These are phyloP conservation scores for Drosophila tropicalis DNA, from an alignment of 1,140 invertebrate genomes.

Conservation along the genomic window DNA sequence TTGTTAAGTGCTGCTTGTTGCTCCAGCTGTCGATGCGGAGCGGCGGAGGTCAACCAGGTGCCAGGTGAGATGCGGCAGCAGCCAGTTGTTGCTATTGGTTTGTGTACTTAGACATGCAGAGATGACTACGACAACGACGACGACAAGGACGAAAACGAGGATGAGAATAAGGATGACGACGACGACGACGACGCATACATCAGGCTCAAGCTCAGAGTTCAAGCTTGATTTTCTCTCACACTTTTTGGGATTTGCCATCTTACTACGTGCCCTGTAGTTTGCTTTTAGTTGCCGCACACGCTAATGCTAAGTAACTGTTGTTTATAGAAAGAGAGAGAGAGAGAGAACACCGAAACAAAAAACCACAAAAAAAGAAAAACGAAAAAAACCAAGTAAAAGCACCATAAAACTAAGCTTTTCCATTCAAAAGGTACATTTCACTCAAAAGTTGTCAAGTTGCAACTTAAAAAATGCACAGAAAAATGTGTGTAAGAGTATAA, in stretches of 20 bases:
- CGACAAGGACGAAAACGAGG: conserved; percentile 23
- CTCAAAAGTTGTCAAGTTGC: conserved; percentile 56
- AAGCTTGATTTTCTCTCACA: conserved; percentile 26
- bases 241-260: conserved; percentile 68
- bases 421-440: conserved; percentile 53
- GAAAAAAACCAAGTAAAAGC: conserved; percentile 22
- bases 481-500: conserved; percentile 15
- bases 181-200: conserved; percentile 49
- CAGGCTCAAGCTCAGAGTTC: conserved; percentile 35
- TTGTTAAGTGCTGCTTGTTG: conserved; percentile 81
- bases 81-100: conserved; percentile 61
- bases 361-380: conserved; percentile 1
- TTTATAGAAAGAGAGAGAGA: conserved; percentile 52
- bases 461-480: conserved; percentile 27
- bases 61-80: conserved; percentile 46
- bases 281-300: conserved; percentile 69
- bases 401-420: conserved; percentile 49
- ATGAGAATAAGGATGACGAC: conserved; percentile 15
- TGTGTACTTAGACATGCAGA: conserved; percentile 75
- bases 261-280: conserved; percentile 73
- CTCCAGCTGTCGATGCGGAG: conserved; percentile 79
- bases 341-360: conserved; percentile 22
- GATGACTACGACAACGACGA: conserved; percentile 37
- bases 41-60: conserved; percentile 69
- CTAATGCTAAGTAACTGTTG: conserved; percentile 78